These are phyloP conservation scores for Drosophila sp. DNA, from an alignment of 1,140 invertebrate genomes.

Conservation along the genomic window DNA sequence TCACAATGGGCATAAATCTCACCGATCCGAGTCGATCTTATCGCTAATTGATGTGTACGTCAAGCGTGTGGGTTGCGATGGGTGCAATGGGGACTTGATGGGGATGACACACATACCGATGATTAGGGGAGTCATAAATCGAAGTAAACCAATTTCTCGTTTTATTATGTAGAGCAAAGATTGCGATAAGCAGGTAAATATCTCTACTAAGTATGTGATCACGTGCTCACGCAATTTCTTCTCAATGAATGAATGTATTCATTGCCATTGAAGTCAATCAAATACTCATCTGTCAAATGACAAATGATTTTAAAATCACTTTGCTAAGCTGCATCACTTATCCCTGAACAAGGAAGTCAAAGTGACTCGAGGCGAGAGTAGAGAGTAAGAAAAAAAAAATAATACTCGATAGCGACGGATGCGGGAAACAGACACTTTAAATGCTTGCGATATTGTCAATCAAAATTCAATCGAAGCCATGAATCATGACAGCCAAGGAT, in stretches of 20 bases:
- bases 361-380: constrained; percentile 10
- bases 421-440: constrained; percentile 84
- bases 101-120: constrained; percentile 52
- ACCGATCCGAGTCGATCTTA: constrained; percentile 53
- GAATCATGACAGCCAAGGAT: constrained; percentile 68
- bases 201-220: neutral
- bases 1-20: constrained; percentile 33
- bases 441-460: constrained; percentile 84
- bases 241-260: constrained; percentile 41
- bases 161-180: constrained; percentile 22
- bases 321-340: constrained; percentile 40
- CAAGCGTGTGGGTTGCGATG: constrained; percentile 20
- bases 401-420: constrained; percentile 61
- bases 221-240: neutral
- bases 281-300: constrained; percentile 78
- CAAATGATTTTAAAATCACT: constrained; percentile 84
- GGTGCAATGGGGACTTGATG: constrained; percentile 1
- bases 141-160: constrained; percentile 43
- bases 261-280: constrained; percentile 72
- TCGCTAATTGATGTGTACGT: constrained; percentile 70
- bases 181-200: constrained; percentile 24
- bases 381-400: neutral
- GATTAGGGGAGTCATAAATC: constrained; percentile 55
- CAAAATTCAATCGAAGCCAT: constrained; percentile 84
- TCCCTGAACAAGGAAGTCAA: constrained; percentile 29